A percentile compares a stretch with the other conserved stretches of the same genome.
Evolutionary conservation across 2,797 vertebrate species (phyloP).

Genomic region (Sebastes aleutianus): DNA sequence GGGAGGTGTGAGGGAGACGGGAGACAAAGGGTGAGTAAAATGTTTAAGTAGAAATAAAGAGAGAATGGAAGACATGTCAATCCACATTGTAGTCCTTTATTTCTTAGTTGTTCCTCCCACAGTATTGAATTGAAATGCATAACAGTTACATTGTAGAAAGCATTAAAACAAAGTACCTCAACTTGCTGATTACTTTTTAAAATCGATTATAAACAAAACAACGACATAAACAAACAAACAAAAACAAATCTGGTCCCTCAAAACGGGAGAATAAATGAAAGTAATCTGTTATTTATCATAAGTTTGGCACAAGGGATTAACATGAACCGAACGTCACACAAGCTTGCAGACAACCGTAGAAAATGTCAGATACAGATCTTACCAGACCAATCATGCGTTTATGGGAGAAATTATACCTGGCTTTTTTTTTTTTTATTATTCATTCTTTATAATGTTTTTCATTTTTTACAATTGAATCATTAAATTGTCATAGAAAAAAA

Average conservation of each 20-base stretch:
- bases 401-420: constrained; percentile 94
- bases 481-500: constrained; percentile 92
- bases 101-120: constrained; percentile 98
- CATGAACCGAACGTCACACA: constrained; percentile 98
- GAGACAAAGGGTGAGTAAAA: constrained; percentile 25
- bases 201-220: constrained; percentile 99
- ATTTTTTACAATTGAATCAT: constrained; percentile 94
- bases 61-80: constrained; percentile 49
- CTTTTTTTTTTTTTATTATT: constrained; percentile 81
- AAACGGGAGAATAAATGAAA: constrained; percentile 92
- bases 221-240: constrained; percentile 84
- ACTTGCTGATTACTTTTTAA: constrained; percentile 96
- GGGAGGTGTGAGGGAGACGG: constrained; percentile 14
- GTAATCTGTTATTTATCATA: constrained; percentile 92
- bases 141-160: constrained; percentile 99
- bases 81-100: constrained; percentile 97
- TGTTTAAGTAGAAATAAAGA: constrained; percentile 23
- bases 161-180: constrained; percentile 99
- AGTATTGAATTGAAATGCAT: constrained; percentile 99
- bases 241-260: constrained; percentile 89
- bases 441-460: constrained; percentile 77
- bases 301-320: constrained; percentile 98
- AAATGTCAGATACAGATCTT: constrained; percentile 95
- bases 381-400: constrained; percentile 99
- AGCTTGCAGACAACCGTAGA: constrained; percentile 98